Evolutionary conservation across 2,113 vertebrate species (phyloP), one percentile per base, ranked within the genome.

Genomic region (Corythornis cristatus): DNA sequence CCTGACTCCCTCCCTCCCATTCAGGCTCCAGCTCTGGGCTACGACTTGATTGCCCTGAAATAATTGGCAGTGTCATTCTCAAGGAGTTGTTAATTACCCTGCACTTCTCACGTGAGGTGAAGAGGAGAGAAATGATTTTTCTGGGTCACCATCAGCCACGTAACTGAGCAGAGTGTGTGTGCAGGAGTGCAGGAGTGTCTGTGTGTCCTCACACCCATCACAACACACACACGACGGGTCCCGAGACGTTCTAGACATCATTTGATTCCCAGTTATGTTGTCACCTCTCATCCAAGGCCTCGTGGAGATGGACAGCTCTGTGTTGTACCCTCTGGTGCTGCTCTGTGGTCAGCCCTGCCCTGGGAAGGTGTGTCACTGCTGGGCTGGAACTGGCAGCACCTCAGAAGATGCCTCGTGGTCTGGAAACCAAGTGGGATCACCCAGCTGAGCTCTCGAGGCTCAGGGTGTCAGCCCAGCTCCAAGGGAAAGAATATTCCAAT

Each of bases 31-130:
- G 70, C 62, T 40, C 84, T 71, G 35, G 29, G 57, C 83, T 11
- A 0, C 40, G 53, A 31, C 53, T 84, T 77, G 84, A 86, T 77
- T 85, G 67, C 77, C 89, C 93, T 77, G 86, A 74, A 83, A 83
- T 93, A 89, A 91, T 88, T 9, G 9, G 60, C 85, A 13, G 72
- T 89, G 90, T 77, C 83, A 37, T 50, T 85, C 81, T 82, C 62
- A 90, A 90, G 88, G 80, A 83, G 73, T 62, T 21, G 53, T 68
- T 81, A 84, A 93, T 96, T 90, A 78, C 74, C 65, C 1, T 17
- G 45, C 43, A 23, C 80, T 84, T 88, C 72, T 93, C 54, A 11
- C 77, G 26, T 87, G 57, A 17, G 0, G 19, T 54, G 80, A 28
- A 53, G 33, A 83, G 26, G 56, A 71, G 76, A 28, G 29, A n/a